phyloP scores from a whole-genome alignment of 2,888 invertebrate species.

The Cacoxenus indagator region DNA sequence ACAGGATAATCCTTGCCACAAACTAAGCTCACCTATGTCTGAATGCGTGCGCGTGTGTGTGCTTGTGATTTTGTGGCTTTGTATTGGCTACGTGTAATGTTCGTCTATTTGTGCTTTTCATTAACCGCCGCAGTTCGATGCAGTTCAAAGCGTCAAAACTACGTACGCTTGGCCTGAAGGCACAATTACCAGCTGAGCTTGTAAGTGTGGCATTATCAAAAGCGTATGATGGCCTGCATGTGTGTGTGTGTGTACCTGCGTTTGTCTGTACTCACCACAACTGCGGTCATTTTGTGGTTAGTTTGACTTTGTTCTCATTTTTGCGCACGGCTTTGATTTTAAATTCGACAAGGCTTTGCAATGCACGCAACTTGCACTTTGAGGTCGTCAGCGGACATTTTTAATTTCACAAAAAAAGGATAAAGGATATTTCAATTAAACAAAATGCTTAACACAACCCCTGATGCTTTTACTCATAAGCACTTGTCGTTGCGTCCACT shows the following conservation, averaged over 20 bases:
- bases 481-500: neutral
- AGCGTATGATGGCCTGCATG: neutral
- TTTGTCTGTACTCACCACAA: conserved; percentile 4
- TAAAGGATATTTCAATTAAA: neutral
- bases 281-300: conserved; percentile 10
- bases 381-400: neutral
- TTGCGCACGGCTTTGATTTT: conserved; percentile 8
- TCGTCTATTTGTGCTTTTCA: conserved; percentile 22
- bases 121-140: conserved; percentile 1
- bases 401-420: neutral
- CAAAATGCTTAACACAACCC: neutral
- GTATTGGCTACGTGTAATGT: conserved; percentile 1
- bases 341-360: neutral
- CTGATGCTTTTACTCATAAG: neutral
- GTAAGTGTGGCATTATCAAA: neutral
- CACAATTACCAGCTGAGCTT: neutral
- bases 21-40: conserved; percentile 26
- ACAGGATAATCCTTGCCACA: conserved; percentile 42
- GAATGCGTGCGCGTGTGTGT: conserved; percentile 5
- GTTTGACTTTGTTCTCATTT: neutral
- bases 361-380: neutral
- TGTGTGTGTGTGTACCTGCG: neutral
- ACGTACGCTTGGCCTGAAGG: neutral
- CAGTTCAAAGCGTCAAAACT: conserved; percentile 6
- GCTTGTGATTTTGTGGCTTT: neutral